phyloP scores from a whole-genome alignment of 2,797 vertebrate genomes.

The Lerista edwardsae region DNA sequence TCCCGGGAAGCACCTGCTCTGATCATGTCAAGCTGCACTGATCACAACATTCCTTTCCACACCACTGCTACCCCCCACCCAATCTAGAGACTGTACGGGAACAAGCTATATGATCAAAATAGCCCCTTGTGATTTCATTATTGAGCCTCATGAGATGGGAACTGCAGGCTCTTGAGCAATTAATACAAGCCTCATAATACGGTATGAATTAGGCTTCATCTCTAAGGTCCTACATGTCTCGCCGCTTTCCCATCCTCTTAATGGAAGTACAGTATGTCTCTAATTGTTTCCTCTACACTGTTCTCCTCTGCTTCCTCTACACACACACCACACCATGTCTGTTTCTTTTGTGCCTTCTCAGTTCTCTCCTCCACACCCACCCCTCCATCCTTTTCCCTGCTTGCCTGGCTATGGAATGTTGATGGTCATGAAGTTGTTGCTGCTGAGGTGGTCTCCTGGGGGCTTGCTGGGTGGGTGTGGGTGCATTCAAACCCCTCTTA shows the following conservation, averaged over 20 bases:
- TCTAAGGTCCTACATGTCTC: neutral
- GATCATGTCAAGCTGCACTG: neutral
- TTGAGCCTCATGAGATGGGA: neutral
- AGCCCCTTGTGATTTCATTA: neutral
- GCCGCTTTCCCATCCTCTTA: neutral
- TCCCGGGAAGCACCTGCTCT: neutral
- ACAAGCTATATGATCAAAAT: neutral
- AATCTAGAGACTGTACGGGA: neutral
- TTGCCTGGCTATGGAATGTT: slow-evolving; percentile 42
- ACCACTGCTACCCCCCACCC: neutral
- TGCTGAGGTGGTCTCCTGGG: neutral
- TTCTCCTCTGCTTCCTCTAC: neutral
- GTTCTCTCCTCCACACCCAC: slow-evolving; percentile 41
- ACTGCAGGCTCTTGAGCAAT: neutral
- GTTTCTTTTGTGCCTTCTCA: neutral
- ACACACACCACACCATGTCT: neutral
- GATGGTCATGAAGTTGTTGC: slow-evolving; percentile 36
- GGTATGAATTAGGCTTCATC: neutral
- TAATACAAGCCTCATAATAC: neutral
- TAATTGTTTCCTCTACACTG: neutral
- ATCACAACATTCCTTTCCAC: neutral
- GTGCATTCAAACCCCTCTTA: slow-evolving; percentile 50
- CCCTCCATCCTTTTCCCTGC: slow-evolving; percentile 36
- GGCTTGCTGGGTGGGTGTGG: slow-evolving; percentile 7
- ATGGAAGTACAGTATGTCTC: neutral